phyloP scores from a whole-genome alignment of 2,797 vertebrate species.

The Darevskia mixta region DNA sequence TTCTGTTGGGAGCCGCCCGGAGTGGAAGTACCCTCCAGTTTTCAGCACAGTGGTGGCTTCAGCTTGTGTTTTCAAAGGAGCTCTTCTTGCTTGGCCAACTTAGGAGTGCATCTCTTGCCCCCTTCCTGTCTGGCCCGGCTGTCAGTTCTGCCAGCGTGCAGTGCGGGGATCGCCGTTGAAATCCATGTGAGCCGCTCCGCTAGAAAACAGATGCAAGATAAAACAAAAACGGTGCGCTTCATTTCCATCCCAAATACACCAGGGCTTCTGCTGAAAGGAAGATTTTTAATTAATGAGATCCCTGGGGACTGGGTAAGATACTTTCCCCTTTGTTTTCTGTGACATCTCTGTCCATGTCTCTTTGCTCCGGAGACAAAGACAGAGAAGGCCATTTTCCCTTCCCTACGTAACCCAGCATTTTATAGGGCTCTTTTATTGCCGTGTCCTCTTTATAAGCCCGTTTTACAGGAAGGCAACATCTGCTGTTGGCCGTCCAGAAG shows the following conservation, averaged over 20 bases:
- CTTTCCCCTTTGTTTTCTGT: conserved; percentile 18
- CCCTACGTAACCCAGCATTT: conserved; percentile 15
- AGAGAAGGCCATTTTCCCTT: conserved; percentile 1
- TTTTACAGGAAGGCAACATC: conserved; percentile 55
- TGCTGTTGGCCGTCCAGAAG: conserved; percentile 43
- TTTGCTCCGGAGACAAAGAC: conserved; percentile 3
- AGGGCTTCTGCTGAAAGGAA: conserved; percentile 46
- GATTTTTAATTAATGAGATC: conserved; percentile 39
- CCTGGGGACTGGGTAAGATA: conserved; percentile 10
- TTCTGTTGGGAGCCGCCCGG: too few species aligned
- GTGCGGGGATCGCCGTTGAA: neutral
- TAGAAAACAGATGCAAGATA: neutral
- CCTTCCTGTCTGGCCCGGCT: neutral
- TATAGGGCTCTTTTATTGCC: conserved; percentile 12
- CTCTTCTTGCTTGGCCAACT: neutral
- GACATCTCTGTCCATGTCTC: conserved; percentile 10
- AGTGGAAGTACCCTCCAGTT: too few species aligned
- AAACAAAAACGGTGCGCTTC: neutral
- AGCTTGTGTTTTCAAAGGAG: neutral
- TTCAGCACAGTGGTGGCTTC: too few species aligned
- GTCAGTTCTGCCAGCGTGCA: neutral
- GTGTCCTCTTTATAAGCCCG: conserved; percentile 21
- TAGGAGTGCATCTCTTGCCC: neutral
- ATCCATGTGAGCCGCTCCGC: neutral
- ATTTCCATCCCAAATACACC: conserved; percentile 21